Base-by-base conservation (phyloP, 2,888 invertebrate genomes). In the Spilosoma lubricipeda region DNA sequence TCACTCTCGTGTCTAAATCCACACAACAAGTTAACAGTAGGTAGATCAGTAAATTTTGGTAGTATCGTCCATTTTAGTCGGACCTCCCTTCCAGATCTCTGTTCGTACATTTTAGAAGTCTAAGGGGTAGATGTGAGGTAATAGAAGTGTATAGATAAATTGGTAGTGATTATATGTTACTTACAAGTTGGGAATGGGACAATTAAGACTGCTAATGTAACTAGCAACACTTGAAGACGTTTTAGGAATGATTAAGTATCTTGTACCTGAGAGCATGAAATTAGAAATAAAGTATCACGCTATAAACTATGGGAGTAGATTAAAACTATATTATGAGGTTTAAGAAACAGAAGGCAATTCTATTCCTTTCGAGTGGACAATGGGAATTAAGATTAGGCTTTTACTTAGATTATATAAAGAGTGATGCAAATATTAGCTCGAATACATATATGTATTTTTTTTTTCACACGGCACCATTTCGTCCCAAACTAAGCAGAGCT, bases 191-290 rank as follows among this genome's bases (percentile, higher is more conserved):
- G 83, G 85, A 85, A 83, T 79, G 84, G 83, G 85, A 90, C 89
- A 89, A 91, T 91, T 91, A 90, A 86, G 89, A 81, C 77, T 80
- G 85, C 78, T 91, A 89, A 90, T 90, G 89, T 86, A 87, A 89
- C 86, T 85, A 79, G 85, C 76, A 85, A 81, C 81, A 86, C 80
- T 87, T 85, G 82, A 87, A 89, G 90, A 88, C 82, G 84, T 76
- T 83, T 83, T 80, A 79, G 81, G 70, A 81, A 88, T 90, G 88
- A 90, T 90, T 88, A 90, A 86, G 82, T 80, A 80, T 76, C 20
- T 63, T 65, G 72, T 77, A 71, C 65, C 70, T 70, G 56, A n/a
- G 36, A n/a, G 13, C 59, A 11, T 71, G 63, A 13, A 48, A 36
- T 65, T 15, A 33, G 36, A 67, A 59, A 45, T 30, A 36, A n/a